Evolutionary conservation across 1,140 invertebrate genomes (phyloP).

Genomic region (Microplitis mediator): DNA sequence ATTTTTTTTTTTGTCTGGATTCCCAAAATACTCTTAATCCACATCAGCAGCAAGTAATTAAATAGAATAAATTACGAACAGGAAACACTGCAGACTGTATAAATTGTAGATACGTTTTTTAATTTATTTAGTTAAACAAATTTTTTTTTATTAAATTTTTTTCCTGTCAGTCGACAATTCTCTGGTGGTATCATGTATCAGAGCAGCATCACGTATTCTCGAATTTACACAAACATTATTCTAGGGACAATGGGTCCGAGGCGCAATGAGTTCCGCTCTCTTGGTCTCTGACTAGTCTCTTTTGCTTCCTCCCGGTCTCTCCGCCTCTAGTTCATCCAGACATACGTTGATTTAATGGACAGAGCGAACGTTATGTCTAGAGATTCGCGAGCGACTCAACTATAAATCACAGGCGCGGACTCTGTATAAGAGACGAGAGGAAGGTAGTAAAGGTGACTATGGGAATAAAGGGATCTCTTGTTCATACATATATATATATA

Average conservation of each 20-base stretch:
- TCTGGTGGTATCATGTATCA: neutral
- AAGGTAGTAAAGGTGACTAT: neutral
- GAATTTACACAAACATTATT: conserved; percentile 24
- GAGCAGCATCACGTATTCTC: neutral
- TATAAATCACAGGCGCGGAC: conserved; percentile 21
- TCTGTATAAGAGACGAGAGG: neutral
- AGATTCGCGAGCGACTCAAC: conserved; percentile 12
- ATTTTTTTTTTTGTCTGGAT: too few species aligned
- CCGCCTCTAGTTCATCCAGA: neutral
- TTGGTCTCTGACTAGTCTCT: neutral
- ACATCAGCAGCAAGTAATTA: too few species aligned
- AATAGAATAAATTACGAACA: too few species aligned
- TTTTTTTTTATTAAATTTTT: neutral
- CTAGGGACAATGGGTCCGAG: conserved; percentile 10
- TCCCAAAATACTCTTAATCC: too few species aligned
- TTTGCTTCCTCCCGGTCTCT: neutral
- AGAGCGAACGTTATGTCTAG: conserved; percentile 20
- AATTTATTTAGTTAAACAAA: neutral
- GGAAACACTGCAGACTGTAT: too few species aligned
- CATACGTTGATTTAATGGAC: conserved; percentile 25
- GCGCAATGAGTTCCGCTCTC: conserved; percentile 20
- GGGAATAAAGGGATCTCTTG: neutral
- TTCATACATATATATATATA: too few species aligned
- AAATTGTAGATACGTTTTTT: too few species aligned
- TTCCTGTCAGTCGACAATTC: neutral